Base-by-base conservation (phyloP, 2,113 vertebrate genomes). In the Aegotheles bennettii region DNA sequence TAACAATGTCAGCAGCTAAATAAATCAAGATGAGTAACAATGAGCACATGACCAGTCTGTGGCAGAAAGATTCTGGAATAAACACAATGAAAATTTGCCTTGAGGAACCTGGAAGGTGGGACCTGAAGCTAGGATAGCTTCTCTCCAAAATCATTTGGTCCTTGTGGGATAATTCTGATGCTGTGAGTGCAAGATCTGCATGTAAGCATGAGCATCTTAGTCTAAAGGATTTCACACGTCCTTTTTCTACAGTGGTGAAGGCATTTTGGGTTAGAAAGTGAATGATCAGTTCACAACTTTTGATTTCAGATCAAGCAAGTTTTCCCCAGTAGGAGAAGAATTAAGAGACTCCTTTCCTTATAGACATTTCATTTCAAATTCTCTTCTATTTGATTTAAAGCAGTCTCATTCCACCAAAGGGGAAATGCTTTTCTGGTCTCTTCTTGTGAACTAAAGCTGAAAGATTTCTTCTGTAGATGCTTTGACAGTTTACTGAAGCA, bases 401-500 rank as follows among this genome's bases (percentile, higher is more conserved):
- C 36, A 1, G 2, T 78, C 86, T 93, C 65, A 73, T 69, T 95
- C 65, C 48, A 92, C 80, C 57, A 63, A 89, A 84, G 40, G 59
- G 29, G 42, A 89, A 93, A 89, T 50, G 43, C 3, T 82, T 86
- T 82, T 87, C 90, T 78, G 60, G 82, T 71, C 83, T 93, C 36
- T 73, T 75, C 53, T 69, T 89, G 71, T 20, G 61, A 84, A 67
- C 60, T 81, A 75, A 87, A 92, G 61, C 88, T 47, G 69, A 95
- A 89, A 89, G 53, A 76, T 86, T 93, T 91, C 65, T 84, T 92
- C 89, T 84, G 60, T 79, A 0, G 0, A 87, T 84, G 92, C n/a
- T 86, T 93, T 92, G 86, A 53, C 77, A 76, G 69, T 76, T 89
- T 87, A 48, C 73, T 92, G 95, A 96, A 92, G 61, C 57, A 82